Evolutionary conservation across 2,113 vertebrate genomes (phyloP).

Genomic region (Melierax canorus): DNA sequence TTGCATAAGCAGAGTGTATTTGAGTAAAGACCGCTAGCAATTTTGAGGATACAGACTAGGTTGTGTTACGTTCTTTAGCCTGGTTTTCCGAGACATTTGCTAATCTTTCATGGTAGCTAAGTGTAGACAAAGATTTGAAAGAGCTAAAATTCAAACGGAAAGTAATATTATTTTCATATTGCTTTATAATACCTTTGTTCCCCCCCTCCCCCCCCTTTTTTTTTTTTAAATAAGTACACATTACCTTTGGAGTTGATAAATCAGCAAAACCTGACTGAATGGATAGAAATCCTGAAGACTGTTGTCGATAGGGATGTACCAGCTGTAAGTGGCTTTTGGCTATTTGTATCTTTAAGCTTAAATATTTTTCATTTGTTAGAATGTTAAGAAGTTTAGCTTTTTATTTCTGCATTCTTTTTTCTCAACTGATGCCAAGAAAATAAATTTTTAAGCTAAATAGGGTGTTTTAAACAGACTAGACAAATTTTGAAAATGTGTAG

Average conservation of each 20-base stretch:
- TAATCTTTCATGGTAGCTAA: not conserved
- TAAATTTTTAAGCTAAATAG: not conserved
- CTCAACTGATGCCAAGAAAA: not conserved
- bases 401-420: not conserved
- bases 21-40: not conserved
- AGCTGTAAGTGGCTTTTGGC: constrained; percentile 79
- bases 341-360: not conserved
- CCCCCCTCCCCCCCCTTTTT: not conserved
- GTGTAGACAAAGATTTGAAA: not conserved
- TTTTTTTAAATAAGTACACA: constrained; percentile 77
- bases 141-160: not conserved
- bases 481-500: not conserved
- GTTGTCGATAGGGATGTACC: constrained; percentile 96
- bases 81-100: not conserved
- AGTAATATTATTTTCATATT: not conserved
- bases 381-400: not conserved
- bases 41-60: not conserved
- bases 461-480: not conserved
- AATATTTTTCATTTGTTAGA: not conserved
- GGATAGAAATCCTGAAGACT: constrained; percentile 97
- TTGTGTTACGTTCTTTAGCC: not conserved
- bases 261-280: constrained; percentile 94
- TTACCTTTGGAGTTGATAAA: constrained; percentile 97
- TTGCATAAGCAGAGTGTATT: not conserved
- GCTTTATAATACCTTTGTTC: too few species aligned